Conservation (phyloP, 2,888 invertebrate species). For the Sinotaia quadrata region DNA sequence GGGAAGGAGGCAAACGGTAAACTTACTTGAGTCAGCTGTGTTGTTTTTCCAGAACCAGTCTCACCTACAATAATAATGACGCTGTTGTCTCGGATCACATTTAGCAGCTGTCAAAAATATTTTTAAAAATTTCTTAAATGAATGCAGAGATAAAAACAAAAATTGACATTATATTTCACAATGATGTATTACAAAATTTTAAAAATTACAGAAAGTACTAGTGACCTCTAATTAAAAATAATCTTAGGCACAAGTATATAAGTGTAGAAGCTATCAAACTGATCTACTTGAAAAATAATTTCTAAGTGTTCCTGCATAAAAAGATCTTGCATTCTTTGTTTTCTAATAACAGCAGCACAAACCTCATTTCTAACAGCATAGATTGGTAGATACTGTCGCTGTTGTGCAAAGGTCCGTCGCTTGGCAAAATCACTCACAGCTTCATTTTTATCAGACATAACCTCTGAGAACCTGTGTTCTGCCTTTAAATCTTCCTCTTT, state of each 20-base stretch:
- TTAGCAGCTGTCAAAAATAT: conserved; percentile 77
- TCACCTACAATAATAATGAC: conserved; percentile 96
- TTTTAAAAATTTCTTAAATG: not conserved
- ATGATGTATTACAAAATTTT: too few relatives aligned
- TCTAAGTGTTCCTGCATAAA: too few relatives aligned
- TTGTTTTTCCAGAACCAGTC: conserved; percentile 97
- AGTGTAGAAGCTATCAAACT: too few relatives aligned
- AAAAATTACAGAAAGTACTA: too few relatives aligned
- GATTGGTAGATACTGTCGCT: conserved; percentile 92
- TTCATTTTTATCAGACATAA: conserved; percentile 80
- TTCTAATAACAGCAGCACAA: too few relatives aligned
- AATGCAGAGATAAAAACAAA: too few relatives aligned
- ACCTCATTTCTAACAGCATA: conserved; percentile 94
- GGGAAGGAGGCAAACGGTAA: too few relatives aligned
- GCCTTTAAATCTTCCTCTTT: conserved; percentile 85
- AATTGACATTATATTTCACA: too few relatives aligned
- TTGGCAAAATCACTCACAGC: conserved; percentile 88
- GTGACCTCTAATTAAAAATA: too few relatives aligned
- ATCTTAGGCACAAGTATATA: too few relatives aligned
- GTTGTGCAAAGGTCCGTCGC: conserved; percentile 84
- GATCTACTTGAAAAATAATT: too few relatives aligned
- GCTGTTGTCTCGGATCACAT: conserved; percentile 80
- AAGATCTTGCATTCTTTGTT: too few relatives aligned
- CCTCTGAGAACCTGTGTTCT: conserved; percentile 96
- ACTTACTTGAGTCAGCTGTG: conserved; percentile 88